Conservation (phyloP, 1,140 invertebrate species). For the Vollenhovia emeryi region DNA sequence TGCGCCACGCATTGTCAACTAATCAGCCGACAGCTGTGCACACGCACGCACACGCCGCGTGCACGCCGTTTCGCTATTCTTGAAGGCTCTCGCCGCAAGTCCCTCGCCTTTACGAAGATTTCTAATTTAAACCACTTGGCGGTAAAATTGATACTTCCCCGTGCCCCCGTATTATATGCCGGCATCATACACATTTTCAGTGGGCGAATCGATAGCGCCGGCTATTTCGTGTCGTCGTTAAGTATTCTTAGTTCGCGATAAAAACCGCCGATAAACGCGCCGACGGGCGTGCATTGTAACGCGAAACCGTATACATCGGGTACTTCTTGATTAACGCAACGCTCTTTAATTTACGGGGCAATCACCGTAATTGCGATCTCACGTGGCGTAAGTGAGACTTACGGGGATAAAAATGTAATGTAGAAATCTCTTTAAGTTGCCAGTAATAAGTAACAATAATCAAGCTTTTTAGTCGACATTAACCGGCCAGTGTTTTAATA, state of each 20-base stretch:
- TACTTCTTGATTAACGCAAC: slow-evolving; percentile 17
- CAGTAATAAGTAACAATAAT: too few relatives aligned
- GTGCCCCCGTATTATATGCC: background rate
- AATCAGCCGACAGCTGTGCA: slow-evolving; percentile 54
- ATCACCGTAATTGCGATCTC: slow-evolving; percentile 26
- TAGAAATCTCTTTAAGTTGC: too few relatives aligned
- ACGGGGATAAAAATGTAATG: background rate
- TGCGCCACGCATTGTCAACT: slow-evolving; percentile 18
- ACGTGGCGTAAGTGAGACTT: background rate
- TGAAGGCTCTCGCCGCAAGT: background rate
- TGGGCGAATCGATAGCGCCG: slow-evolving; percentile 7
- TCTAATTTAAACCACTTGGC: slow-evolving; percentile 38
- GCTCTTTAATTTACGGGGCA: slow-evolving; percentile 30
- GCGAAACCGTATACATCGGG: background rate
- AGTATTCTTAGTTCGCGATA: slow-evolving; percentile 43
- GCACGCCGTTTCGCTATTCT: slow-evolving; percentile 25
- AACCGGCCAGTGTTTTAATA: too few relatives aligned
- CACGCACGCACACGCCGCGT: slow-evolving; percentile 7
- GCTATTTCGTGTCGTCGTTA: slow-evolving; percentile 16
- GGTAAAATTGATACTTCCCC: background rate
- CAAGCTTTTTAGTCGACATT: too few relatives aligned
- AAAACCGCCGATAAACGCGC: slow-evolving; percentile 31
- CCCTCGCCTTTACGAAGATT: slow-evolving; percentile 19
- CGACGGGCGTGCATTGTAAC: slow-evolving; percentile 1
- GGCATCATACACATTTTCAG: slow-evolving; percentile 13